Evolutionary conservation across 35 echinoderm and acorn worm species (phyloP).

Genomic region (Hemicentrotus pulcherrimus): DNA sequence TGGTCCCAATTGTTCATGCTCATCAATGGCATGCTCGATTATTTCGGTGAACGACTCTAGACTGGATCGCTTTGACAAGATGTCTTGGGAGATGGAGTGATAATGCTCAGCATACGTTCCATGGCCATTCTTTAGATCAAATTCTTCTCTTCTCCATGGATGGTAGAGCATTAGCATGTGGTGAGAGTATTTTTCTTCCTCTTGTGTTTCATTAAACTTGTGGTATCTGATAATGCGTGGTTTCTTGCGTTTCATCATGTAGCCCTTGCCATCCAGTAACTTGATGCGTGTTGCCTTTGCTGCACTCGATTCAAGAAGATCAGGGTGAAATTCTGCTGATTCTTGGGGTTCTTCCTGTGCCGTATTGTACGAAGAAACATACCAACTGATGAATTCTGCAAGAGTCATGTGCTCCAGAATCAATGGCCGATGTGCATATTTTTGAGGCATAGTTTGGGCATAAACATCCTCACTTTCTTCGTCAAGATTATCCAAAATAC

Average conservation of each 20-base stretch:
- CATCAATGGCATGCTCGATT: constrained; percentile 53
- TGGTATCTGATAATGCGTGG: not conserved
- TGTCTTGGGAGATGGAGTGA: not conserved
- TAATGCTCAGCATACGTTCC: not conserved
- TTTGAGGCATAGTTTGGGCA: too few species aligned
- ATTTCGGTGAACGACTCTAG: constrained; percentile 24
- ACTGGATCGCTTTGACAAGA: not conserved
- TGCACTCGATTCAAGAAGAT: not conserved
- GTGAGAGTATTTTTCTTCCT: constrained; percentile 14
- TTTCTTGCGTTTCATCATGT: constrained; percentile 27
- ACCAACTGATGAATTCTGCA: constrained; percentile 25
- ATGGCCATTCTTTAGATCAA: not conserved
- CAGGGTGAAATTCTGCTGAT: not conserved
- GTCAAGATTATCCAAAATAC: too few species aligned
- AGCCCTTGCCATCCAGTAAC: not conserved
- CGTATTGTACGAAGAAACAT: not conserved
- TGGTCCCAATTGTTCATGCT: constrained; percentile 9
- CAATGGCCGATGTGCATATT: constrained; percentile 49
- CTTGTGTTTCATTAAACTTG: constrained; percentile 9
- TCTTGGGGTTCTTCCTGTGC: not conserved
- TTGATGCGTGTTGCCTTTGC: not conserved
- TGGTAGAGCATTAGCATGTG: constrained; percentile 30
- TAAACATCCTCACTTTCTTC: too few species aligned
- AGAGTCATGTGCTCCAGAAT: not conserved
- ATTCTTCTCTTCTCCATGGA: not conserved